Base-by-base conservation (phyloP, 2,797 vertebrate genomes). In the Thunnus albacares region DNA sequence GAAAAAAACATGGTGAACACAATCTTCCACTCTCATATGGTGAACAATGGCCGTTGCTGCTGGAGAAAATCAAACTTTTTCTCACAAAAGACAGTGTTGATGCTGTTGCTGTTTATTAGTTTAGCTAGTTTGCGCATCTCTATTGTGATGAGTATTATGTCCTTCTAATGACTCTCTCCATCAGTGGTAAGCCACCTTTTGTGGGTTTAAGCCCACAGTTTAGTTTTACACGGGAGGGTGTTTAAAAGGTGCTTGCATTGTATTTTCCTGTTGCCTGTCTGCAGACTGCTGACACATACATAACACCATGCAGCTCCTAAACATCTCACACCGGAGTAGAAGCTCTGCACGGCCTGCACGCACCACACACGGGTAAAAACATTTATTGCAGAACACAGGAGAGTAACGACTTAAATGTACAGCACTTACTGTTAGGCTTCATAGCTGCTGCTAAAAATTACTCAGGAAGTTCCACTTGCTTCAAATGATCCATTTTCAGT, bases 271-370 rank as follows among this genome's bases (percentile, higher is more conserved):
- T 83, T 41, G 81, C 77, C 87, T 80, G 62, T 26, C 20, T 77
- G 70, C 81, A 95, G 91, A 96, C 93, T 94, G 95, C 95, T 95
- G 95, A 96, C 93, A 71, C 79, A 41, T 14, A 80, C 85, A 92
- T 71, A 83, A 90, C 52, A 90, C 88, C 82, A 81, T 81, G 67
- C 57, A 81, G 77, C 53, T 72, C 38, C 76, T 76, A 70, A 89
- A 91, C 67, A 85, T 75, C 70, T 87, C 87, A 75, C 72, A 52
- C 18, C n/a, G 35, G 38, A 61, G 65, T 58, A 67, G 64, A 75
- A 69, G 41, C 71, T 73, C 58, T 64, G 43, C 43, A 45, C 6
- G 69, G 75, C 47, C 79, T 77, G 56, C 38, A 64, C 41, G 62
- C 58, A 3, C 76, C 81, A 79, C 71, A 28, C 59, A 65, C 67